These are phyloP conservation scores for Hyalella azteca DNA, from an alignment of 2,888 invertebrate species.

Conservation along the genomic window DNA sequence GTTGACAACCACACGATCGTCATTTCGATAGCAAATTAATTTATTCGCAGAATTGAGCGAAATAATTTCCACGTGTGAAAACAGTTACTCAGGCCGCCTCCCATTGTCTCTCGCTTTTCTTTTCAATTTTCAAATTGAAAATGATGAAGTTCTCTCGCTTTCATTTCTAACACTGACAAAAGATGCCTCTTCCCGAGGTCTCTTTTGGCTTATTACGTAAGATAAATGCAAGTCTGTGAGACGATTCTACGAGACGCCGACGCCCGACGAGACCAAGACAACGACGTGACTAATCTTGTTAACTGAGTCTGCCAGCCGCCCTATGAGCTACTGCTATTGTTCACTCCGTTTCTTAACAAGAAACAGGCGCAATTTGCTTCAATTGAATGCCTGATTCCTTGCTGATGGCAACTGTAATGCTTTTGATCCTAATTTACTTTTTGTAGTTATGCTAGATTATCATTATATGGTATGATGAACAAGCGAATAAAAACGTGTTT, in stretches of 20 bases:
- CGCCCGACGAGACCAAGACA: background rate
- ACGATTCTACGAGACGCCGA: background rate
- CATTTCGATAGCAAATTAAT: too few species aligned
- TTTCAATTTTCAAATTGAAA: conserved; percentile 10
- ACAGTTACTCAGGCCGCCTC: too few species aligned
- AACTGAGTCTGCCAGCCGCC: background rate
- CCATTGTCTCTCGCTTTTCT: too few species aligned
- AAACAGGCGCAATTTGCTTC: background rate
- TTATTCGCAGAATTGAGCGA: too few species aligned
- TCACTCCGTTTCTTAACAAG: background rate
- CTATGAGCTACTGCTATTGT: background rate
- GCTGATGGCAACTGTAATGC: too few species aligned
- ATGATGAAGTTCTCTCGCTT: background rate
- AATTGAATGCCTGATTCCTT: too few species aligned
- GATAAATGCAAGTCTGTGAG: background rate
- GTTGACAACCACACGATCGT: too few species aligned
- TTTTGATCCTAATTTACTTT: too few species aligned
- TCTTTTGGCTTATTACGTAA: conserved; percentile 15
- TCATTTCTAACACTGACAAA: background rate
- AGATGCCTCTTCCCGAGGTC: conserved; percentile 3
- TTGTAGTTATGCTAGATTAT: too few species aligned
- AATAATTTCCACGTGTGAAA: too few species aligned
- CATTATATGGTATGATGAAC: too few species aligned
- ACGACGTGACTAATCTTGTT: conserved; percentile 17
- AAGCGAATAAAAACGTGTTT: too few species aligned